Base-by-base conservation (phyloP, 2,888 invertebrate genomes). In the Drosophila neonasuta region DNA sequence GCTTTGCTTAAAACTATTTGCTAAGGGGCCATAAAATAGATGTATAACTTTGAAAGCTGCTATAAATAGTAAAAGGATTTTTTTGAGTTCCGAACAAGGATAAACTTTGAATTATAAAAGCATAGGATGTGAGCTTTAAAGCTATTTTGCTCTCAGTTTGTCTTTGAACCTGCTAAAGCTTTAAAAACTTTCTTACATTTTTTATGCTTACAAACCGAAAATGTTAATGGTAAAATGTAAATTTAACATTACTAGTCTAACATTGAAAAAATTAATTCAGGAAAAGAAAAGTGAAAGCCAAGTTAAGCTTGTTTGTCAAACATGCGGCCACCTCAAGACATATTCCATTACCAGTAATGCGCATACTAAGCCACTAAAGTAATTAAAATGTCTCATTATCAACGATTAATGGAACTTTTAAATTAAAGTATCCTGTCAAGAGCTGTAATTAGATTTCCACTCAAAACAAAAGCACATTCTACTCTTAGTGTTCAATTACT, bases 301-400 rank as follows among this genome's bases (percentile, higher is more conserved):
- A 32, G 20, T 36, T 32, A 34, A 34, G 34, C 34, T 15, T 24
- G 5, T 45, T 45, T 55, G 45, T 45, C 3, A 24, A 44, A 45
- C 34, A 44, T 55, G 32, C 34, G 32, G n/a, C 34, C 15, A 44
- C 44, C 32, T 44, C 34, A 45, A 15, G 45, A 45, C 55, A 45
- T 20, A 15, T 55, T 36, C 34, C 45, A 55, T 55, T 55, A 24
- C 24, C 55, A 34, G 24, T 55, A 55, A 55, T 55, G 24, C 44
- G 24, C 44, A 3, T 32, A 24, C 34, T 61, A 57, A 68, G 42
- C 44, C 29, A 52, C 41, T 50, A 24, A 64, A 65, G 36, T 48
- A 59, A 55, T 55, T 71, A 49, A 59, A 70, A 41, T 58, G 30
- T 59, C 46, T 65, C 32, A 17, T 55, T 60, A 60, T 65, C 48